Evolutionary conservation across 2,113 vertebrate genomes (phyloP).

Genomic region (Pithys albifrons): DNA sequence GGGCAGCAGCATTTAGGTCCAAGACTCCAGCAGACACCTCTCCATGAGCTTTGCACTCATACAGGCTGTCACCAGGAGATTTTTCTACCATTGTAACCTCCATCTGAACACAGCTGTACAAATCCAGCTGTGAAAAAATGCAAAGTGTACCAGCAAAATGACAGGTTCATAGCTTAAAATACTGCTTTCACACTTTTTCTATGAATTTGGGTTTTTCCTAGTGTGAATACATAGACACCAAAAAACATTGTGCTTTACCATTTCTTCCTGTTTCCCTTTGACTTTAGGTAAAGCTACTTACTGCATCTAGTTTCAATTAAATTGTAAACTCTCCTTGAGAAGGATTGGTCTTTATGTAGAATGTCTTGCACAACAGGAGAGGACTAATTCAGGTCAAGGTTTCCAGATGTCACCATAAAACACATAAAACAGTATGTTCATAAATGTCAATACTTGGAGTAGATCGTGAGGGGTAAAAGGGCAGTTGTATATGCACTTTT

Average conservation of each 20-base stretch:
- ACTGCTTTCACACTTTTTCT: not conserved
- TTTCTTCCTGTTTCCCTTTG: not conserved
- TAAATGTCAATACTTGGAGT: not conserved
- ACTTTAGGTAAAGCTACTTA: not conserved
- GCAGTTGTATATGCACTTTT: not conserved
- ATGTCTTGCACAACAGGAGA: not conserved
- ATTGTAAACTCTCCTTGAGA: not conserved
- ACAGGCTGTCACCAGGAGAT: not conserved
- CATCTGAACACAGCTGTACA: not conserved
- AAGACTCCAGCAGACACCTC: not conserved
- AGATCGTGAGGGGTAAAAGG: not conserved
- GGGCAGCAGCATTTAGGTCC: not conserved
- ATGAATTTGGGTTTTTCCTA: not conserved
- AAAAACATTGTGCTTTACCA: rapidly evolving
- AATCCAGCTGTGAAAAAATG: not conserved
- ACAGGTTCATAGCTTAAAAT: not conserved
- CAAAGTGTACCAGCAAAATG: not conserved
- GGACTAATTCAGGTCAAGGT: not conserved
- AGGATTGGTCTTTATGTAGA: not conserved
- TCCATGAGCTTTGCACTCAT: not conserved
- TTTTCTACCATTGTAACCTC: not conserved
- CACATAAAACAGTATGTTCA: not conserved
- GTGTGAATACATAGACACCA: not conserved
- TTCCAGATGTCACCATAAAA: not conserved
- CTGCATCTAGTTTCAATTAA: not conserved